phyloP scores from a whole-genome alignment of 2,113 vertebrate species.

The Macquaria ambigua region DNA sequence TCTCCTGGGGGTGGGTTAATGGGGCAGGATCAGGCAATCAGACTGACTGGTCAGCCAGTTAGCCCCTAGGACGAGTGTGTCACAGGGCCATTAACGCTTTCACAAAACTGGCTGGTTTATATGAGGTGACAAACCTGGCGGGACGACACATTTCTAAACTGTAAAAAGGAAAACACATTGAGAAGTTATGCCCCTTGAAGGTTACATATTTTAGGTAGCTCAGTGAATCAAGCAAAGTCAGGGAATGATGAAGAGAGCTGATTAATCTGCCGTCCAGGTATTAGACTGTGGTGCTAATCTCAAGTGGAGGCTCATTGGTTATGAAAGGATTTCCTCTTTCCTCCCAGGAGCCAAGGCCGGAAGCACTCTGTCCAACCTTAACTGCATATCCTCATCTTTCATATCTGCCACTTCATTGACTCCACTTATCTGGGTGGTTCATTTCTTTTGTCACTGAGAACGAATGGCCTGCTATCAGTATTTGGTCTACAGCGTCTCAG shows the following conservation, averaged over 20 bases:
- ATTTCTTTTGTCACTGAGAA: constrained; percentile 37
- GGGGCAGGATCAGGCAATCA: constrained; percentile 49
- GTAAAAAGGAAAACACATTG: constrained; percentile 4
- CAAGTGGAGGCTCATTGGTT: constrained; percentile 28
- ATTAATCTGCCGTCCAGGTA: constrained; percentile 21
- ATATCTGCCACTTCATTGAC: constrained; percentile 52
- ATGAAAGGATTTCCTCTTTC: constrained; percentile 67
- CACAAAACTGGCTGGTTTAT: constrained; percentile 42
- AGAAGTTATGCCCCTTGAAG: neutral
- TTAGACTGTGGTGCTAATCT: constrained; percentile 44
- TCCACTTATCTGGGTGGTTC: constrained; percentile 49
- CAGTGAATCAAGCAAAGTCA: neutral
- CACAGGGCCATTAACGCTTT: constrained; percentile 55
- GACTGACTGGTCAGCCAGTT: constrained; percentile 26
- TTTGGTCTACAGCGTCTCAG: constrained; percentile 40
- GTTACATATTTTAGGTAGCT: neutral
- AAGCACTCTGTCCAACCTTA: constrained; percentile 38
- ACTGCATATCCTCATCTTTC: constrained; percentile 46
- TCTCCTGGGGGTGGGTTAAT: constrained; percentile 74
- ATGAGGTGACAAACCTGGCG: constrained; percentile 59
- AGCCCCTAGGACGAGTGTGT: constrained; percentile 43
- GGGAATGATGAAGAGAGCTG: neutral
- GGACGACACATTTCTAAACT: constrained; percentile 22
- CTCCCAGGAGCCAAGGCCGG: constrained; percentile 34
- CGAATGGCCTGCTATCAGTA: constrained; percentile 25